phyloP scores from a whole-genome alignment of 2,113 vertebrate genomes.

The Protobothrops flavoviridis region DNA sequence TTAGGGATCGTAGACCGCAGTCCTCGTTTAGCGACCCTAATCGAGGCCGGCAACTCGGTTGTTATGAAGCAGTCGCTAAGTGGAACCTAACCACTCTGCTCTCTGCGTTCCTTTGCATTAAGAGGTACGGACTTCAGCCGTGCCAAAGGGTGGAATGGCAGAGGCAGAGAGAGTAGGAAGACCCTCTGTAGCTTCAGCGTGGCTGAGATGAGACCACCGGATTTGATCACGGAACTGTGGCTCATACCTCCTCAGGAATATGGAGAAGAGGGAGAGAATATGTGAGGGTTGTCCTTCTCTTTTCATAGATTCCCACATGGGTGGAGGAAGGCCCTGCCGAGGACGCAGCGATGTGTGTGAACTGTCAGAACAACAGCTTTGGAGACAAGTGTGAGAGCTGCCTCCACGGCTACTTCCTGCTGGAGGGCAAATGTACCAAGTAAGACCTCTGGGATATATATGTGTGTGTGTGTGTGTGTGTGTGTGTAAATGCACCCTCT shows the following conservation, averaged over 20 bases:
- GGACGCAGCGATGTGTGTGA: constrained; percentile 84
- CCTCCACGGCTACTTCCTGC: constrained; percentile 85
- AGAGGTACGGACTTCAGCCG: too few species aligned
- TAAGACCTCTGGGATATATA: constrained; percentile 36
- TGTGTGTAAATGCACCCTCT: too few species aligned
- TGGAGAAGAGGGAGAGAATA: neutral
- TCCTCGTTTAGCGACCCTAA: neutral
- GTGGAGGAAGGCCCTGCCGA: constrained; percentile 84
- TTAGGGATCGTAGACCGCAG: fast-evolving
- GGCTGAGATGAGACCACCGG: neutral
- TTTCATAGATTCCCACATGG: constrained; percentile 78
- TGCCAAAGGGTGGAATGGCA: too few species aligned
- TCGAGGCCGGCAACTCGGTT: neutral
- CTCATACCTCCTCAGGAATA: neutral
- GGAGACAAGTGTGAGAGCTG: constrained; percentile 90
- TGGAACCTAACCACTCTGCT: neutral
- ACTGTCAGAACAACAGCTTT: constrained; percentile 89
- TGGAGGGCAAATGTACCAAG: constrained; percentile 88
- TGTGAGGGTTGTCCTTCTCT: neutral
- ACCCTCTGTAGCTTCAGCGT: too few species aligned
- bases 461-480: too few species aligned
- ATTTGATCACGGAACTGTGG: neutral
- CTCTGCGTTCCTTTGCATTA: neutral
- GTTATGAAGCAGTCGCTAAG: neutral
- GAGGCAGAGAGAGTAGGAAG: too few species aligned